A percentile compares a stretch with the other conserved stretches of the same genome.
These are phyloP conservation scores for Nomada lathburiana DNA, from an alignment of 2,888 invertebrate genomes.

Conservation along the genomic window DNA sequence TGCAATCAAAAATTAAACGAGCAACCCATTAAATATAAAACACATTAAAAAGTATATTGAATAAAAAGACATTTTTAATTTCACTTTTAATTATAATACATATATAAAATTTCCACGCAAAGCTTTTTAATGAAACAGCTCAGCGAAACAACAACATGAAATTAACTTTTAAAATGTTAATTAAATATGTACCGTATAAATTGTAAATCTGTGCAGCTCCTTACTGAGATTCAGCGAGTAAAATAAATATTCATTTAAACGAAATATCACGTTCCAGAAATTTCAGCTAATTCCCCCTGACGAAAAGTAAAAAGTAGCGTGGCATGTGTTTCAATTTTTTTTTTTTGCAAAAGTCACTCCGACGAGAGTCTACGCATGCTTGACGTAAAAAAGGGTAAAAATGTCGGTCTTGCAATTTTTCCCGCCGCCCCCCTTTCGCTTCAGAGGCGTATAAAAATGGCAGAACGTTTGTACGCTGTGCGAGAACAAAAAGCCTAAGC, in stretches of 20 bases:
- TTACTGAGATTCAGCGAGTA: neutral
- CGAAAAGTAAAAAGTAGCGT: neutral
- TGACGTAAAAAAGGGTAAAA: neutral
- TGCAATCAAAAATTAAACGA: too few species aligned
- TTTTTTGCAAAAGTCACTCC: neutral
- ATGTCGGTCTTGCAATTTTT: neutral
- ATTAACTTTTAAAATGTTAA: neutral
- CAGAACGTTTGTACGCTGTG: neutral
- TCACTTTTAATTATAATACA: too few species aligned
- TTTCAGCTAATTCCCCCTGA: neutral
- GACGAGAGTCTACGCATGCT: neutral
- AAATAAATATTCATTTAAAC: neutral
- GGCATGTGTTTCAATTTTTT: neutral
- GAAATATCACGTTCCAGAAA: neutral
- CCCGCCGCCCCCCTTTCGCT: neutral
- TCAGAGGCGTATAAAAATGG: slow-evolving; percentile 1
- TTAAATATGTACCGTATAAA: too few species aligned
- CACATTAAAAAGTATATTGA: too few species aligned
- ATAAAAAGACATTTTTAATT: too few species aligned
- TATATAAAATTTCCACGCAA: too few species aligned
- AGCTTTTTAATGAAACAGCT: too few species aligned
- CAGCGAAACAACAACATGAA: too few species aligned
- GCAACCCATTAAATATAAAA: too few species aligned
- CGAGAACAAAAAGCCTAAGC: slow-evolving; percentile 9
- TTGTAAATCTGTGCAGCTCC: too few species aligned